Evolutionary conservation across 2,888 invertebrate species (phyloP).

Genomic region (Harpagoxenus sublaevis): DNA sequence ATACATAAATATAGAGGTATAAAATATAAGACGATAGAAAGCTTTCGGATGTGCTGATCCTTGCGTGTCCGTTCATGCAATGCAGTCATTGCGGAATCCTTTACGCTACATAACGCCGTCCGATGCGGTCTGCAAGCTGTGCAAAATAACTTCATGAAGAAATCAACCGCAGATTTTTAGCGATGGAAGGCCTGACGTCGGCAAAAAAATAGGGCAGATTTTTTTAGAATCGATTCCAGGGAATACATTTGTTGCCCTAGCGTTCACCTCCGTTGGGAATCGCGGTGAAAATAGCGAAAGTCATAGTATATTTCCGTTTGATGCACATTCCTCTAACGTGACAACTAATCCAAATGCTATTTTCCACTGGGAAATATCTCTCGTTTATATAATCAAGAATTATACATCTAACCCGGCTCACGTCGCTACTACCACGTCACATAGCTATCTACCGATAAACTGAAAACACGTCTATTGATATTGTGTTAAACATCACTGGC

Average conservation of each 20-base stretch:
- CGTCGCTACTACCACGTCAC: not conserved
- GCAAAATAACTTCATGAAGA: constrained; percentile 34
- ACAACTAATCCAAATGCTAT: constrained; percentile 33
- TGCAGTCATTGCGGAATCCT: constrained; percentile 45
- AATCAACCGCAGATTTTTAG: constrained; percentile 28
- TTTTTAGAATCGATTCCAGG: constrained; percentile 26
- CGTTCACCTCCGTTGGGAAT: constrained; percentile 4
- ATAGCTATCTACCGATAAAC: constrained; percentile 21
- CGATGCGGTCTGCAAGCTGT: constrained; percentile 24
- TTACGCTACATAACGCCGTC: constrained; percentile 17
- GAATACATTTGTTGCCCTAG: constrained; percentile 30
- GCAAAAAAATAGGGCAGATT: constrained; percentile 39
- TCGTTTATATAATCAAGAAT: constrained; percentile 48
- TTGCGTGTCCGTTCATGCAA: constrained; percentile 40
- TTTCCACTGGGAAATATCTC: constrained; percentile 35
- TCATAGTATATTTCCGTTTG: constrained; percentile 30
- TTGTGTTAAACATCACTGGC: constrained; percentile 16
- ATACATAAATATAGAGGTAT: not conserved
- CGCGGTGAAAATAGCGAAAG: constrained; percentile 21
- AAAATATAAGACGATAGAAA: constrained; percentile 8
- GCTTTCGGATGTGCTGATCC: constrained; percentile 21
- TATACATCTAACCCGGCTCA: constrained; percentile 9
- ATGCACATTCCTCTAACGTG: constrained; percentile 17
- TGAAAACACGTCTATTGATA: constrained; percentile 30
- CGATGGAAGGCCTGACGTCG: constrained; percentile 1